phyloP scores from a whole-genome alignment of 92 coral and sea anemone genomes.

The Bergia puertoricense region DNA sequence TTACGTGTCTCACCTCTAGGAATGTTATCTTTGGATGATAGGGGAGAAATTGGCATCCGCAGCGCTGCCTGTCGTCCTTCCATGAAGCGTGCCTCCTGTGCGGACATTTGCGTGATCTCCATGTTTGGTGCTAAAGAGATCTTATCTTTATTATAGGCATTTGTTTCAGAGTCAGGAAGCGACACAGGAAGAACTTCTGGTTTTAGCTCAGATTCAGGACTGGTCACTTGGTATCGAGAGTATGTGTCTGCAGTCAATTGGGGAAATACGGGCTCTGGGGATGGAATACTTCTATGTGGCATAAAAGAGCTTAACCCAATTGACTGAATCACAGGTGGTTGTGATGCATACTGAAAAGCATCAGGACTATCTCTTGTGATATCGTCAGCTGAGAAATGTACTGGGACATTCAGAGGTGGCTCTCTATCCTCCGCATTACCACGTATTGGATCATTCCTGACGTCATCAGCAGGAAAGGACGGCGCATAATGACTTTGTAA shows the following conservation, averaged over 20 bases:
- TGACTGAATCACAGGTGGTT: neutral
- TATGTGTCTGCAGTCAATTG: conserved; percentile 38
- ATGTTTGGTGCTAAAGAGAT: conserved; percentile 42
- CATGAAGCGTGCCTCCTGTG: conserved; percentile 70
- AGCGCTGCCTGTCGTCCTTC: conserved; percentile 68
- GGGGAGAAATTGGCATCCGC: conserved; percentile 55
- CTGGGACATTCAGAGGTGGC: neutral
- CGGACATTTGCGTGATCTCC: conserved; percentile 70
- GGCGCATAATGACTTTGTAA: conserved; percentile 18
- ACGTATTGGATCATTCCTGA: neutral
- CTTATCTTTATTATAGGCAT: neutral
- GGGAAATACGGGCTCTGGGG: conserved; percentile 2
- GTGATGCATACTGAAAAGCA: neutral
- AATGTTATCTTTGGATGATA: conserved; percentile 75
- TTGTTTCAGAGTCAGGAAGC: conserved; percentile 16
- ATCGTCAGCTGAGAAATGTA: neutral
- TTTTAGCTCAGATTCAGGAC: conserved; percentile 48
- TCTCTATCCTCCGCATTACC: neutral
- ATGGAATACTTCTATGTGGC: neutral
- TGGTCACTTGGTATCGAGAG: conserved; percentile 49
- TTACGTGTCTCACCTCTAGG: conserved; percentile 47
- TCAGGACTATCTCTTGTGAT: conserved; percentile 4
- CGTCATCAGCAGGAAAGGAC: conserved; percentile 19
- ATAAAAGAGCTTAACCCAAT: neutral
- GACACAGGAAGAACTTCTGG: conserved; percentile 42